Evolutionary conservation across 1,140 invertebrate genomes (phyloP).

Genomic region (Oscheius sp.): DNA sequence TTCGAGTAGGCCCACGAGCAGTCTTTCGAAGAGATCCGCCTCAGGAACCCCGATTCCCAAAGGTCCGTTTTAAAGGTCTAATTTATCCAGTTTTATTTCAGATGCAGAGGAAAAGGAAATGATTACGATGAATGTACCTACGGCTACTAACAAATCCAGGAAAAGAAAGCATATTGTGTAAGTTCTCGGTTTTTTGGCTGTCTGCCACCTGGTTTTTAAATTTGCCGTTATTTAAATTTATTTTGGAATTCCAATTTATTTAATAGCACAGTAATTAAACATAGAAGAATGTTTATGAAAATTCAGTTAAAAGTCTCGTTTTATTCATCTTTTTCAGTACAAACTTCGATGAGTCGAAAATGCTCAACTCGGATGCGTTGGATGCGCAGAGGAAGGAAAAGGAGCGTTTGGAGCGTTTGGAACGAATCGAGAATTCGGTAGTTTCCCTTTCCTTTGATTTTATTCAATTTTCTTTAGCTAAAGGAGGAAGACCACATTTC

Average conservation of each 20-base stretch:
- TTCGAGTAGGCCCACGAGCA: too few relatives aligned
- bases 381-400: constrained; percentile 40
- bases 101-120: too few relatives aligned
- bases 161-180: constrained; percentile 21
- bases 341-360: background rate
- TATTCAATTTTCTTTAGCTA: constrained; percentile 7
- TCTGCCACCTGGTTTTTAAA: background rate
- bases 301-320: too few relatives aligned
- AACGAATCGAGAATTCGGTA: constrained; percentile 31
- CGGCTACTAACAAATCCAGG: constrained; percentile 15
- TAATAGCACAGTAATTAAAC: too few relatives aligned
- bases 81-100: too few relatives aligned
- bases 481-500: constrained; percentile 16
- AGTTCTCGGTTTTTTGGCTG: background rate
- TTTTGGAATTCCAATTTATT: too few relatives aligned
- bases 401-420: constrained; percentile 44
- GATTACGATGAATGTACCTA: constrained; percentile 1
- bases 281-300: too few relatives aligned
- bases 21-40: too few relatives aligned
- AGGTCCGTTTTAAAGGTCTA: too few relatives aligned
- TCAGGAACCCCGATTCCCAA: too few relatives aligned
- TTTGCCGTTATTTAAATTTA: background rate
- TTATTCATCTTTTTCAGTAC: background rate
- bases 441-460: background rate
- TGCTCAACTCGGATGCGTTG: constrained; percentile 3